Percentiles rank a stretch among this genome's conserved stretches.
phyloP scores from a whole-genome alignment of 2,797 vertebrate genomes.

The Sandelia bainsii region DNA sequence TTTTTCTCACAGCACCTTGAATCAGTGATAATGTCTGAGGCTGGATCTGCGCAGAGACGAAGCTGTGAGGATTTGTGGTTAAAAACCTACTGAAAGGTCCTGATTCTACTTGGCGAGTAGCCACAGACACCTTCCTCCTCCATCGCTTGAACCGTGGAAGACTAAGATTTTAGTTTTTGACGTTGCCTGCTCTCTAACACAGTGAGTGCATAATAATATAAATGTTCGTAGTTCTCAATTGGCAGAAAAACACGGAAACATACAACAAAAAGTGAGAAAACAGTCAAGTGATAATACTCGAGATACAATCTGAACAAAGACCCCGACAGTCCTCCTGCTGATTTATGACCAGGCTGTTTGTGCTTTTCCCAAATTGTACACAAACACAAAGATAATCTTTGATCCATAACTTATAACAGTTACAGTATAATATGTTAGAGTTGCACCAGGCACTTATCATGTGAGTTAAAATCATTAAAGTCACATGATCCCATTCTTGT shows the following conservation, averaged over 20 bases:
- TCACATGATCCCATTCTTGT: too few relatives aligned
- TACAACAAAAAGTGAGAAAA: conserved; percentile 15
- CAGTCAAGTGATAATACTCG: conserved; percentile 12
- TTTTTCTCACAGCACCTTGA: conserved; percentile 35
- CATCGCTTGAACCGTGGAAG: conserved; percentile 52
- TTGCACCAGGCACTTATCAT: neutral
- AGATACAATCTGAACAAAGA: neutral
- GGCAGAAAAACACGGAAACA: conserved; percentile 26
- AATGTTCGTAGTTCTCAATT: neutral
- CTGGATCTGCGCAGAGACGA: neutral
- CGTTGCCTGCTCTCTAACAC: neutral
- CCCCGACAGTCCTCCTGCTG: neutral
- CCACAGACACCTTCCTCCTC: conserved; percentile 20
- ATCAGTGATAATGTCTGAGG: neutral
- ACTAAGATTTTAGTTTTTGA: conserved; percentile 36
- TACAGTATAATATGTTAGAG: neutral
- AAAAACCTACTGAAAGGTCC: neutral
- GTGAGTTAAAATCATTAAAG: too few relatives aligned
- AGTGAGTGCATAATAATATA: conserved; percentile 62
- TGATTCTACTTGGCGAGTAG: neutral
- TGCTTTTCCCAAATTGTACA: neutral
- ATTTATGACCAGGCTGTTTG: neutral
- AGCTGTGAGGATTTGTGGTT: too few relatives aligned
- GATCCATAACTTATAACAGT: neutral
- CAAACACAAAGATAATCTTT: neutral